phyloP scores from a whole-genome alignment of 2,113 vertebrate species.

The Pogonocichla stellata region DNA sequence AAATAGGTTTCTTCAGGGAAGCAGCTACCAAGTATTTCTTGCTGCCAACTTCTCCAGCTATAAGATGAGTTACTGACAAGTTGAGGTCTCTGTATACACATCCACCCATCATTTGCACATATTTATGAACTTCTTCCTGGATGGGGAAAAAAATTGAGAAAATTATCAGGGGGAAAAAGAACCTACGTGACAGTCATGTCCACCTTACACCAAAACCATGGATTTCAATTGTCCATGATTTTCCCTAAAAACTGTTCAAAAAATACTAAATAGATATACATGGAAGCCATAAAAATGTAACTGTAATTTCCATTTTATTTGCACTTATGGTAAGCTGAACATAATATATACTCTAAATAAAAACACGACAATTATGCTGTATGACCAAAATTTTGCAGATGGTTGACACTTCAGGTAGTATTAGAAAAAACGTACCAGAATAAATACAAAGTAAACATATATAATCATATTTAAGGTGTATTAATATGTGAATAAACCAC shows the following conservation, averaged over 20 bases:
- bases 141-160: background rate
- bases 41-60: constrained; percentile 97
- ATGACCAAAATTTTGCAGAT: background rate
- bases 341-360: background rate
- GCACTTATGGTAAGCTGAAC: background rate
- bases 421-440: background rate
- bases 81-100: constrained; percentile 88
- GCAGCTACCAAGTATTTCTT: constrained; percentile 98
- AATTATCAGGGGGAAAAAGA: background rate
- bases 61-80: constrained; percentile 90
- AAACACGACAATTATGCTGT: accelerated
- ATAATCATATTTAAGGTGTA: background rate
- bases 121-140: constrained; percentile 89
- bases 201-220: background rate
- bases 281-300: background rate
- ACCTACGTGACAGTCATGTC: background rate
- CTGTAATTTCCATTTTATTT: background rate
- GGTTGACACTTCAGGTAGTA: background rate
- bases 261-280: background rate
- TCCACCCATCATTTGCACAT: constrained; percentile 95
- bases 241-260: background rate
- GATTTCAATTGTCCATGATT: background rate
- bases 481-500: background rate
- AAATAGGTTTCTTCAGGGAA: constrained; percentile 89
- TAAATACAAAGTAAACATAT: background rate